Base-by-base conservation (phyloP, 2,888 invertebrate genomes). In the Miltochrista miniata region DNA sequence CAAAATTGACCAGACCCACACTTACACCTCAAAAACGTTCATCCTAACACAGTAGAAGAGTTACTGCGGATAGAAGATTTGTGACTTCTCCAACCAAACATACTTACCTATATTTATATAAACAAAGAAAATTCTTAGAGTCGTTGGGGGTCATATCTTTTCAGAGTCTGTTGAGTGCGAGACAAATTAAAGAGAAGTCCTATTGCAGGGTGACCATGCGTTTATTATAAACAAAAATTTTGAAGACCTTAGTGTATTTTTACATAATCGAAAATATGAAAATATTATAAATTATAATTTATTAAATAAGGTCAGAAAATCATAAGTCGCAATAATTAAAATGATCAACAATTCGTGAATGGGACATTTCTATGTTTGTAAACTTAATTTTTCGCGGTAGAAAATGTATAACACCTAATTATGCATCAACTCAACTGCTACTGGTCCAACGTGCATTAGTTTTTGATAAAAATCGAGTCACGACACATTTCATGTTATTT, bases 151-250 rank as follows among this genome's bases (percentile, higher is more conserved):
- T 76, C 80, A 80, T 77, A 77, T 78, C 82, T 74, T 80, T 81
- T 77, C 77, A 81, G 66, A 70, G 74, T 70, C 74, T 79, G 72
- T 70, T 54, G 74, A 79, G 76, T 74, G 73, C 71, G 74, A 75
- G 77, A 78, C 77, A 81, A 83, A 83, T 84, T 81, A 82, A 80
- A 81, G 72, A 73, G 80, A 73, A 82, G 73, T 78, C 76, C 74
- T 79, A 64, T 61, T 61, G 66, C 71, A 61, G 50, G 60, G 70
- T 72, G 64, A 64, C 78, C 18, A 24, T 5, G 36, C 15, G 14
- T 36, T n/a, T 35, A 31, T 33, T 12, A n/a, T n/a, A n/a, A n/a
- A n/a, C n/a, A n/a, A n/a, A n/a, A n/a, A n/a, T n/a, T n/a, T n/a
- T n/a, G n/a, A n/a, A n/a, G n/a, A n/a, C n/a, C n/a, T n/a, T n/a